Evolutionary conservation across 2,888 invertebrate species (phyloP).

Genomic region (Ophion ventricosus): DNA sequence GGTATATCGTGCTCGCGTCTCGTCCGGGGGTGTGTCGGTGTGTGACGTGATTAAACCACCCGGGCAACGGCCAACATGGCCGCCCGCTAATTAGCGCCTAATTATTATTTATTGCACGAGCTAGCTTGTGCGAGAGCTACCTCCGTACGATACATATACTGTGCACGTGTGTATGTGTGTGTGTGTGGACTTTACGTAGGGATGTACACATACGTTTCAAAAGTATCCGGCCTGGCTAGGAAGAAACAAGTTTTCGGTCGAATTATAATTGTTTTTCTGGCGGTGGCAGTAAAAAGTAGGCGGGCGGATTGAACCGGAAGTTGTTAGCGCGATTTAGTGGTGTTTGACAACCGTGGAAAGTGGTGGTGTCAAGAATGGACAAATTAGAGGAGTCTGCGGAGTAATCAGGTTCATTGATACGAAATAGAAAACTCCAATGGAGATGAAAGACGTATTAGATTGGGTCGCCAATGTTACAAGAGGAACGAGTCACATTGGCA

Average conservation of each 20-base stretch:
- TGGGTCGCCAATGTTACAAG: too few species aligned
- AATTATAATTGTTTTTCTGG: not conserved
- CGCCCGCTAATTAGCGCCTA: conserved; percentile 81
- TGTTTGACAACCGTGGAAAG: too few species aligned
- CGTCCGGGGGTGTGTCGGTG: conserved; percentile 70
- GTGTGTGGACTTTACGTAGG: conserved; percentile 21
- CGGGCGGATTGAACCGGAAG: not conserved
- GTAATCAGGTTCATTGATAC: not conserved
- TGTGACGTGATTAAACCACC: conserved; percentile 79
- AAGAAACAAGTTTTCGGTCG: not conserved
- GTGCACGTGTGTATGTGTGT: conserved; percentile 9
- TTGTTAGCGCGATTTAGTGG: too few species aligned
- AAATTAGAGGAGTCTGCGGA: too few species aligned
- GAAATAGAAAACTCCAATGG: not conserved
- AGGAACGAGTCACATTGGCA: too few species aligned
- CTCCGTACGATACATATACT: conserved; percentile 10
- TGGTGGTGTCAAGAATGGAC: too few species aligned
- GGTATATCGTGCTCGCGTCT: conserved; percentile 44
- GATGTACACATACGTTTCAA: not conserved
- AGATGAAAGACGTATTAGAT: not conserved
- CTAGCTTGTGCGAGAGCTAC: conserved; percentile 39
- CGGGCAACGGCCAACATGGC: conserved; percentile 76
- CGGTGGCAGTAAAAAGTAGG: not conserved
- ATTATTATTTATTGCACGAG: conserved; percentile 81
- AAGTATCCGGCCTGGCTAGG: not conserved